Base-by-base conservation (phyloP, 2,113 vertebrate species). In the Macquaria ambigua region DNA sequence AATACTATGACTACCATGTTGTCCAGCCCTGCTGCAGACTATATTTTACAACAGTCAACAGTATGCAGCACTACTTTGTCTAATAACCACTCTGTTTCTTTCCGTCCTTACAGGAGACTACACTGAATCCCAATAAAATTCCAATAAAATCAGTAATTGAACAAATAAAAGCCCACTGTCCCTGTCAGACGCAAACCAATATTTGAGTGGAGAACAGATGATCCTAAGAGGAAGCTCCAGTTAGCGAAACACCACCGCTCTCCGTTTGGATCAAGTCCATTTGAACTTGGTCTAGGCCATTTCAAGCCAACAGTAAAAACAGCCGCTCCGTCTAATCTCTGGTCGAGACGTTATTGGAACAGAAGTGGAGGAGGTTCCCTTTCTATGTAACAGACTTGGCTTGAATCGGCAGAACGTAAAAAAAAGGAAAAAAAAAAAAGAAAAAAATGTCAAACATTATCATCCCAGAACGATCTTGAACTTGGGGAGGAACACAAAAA, bases 91-190 rank as follows among this genome's bases (percentile, higher is more conserved):
- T 39, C 0, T 83, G 5, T 84, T 7, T 71, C 61, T 68, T 48
- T 52, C 31, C 52, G 0, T 41, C 21, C 20, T 83, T 64, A 21
- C 89, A 95, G 94, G 94, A 94, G 93, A 94, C 92, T 76, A 90
- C 89, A 92, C 87, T 89, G 92, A 93, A 90, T 87, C 86, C 20
- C 67, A 89, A 84, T 70, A 37, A 77, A 74, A 4, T 41, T 82
- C 83, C 78, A 90, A 75, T 79, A 81, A 87, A 87, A 71, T 82
- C 20, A 59, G 55, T 83, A 79, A 83, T 79, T 82, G 64, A 87
- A 87, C 77, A 76, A 90, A 73, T 53, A 16, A 73, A 77, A 62
- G 48, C 79, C 46, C 31, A 15, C 68, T 62, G 66, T 85, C 71
- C 69, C 15, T 82, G 34, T 63, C 69, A 71, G 72, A 77, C n/a